These are phyloP conservation scores for Amphiprion percula DNA, from an alignment of 2,113 vertebrate genomes.

Conservation along the genomic window DNA sequence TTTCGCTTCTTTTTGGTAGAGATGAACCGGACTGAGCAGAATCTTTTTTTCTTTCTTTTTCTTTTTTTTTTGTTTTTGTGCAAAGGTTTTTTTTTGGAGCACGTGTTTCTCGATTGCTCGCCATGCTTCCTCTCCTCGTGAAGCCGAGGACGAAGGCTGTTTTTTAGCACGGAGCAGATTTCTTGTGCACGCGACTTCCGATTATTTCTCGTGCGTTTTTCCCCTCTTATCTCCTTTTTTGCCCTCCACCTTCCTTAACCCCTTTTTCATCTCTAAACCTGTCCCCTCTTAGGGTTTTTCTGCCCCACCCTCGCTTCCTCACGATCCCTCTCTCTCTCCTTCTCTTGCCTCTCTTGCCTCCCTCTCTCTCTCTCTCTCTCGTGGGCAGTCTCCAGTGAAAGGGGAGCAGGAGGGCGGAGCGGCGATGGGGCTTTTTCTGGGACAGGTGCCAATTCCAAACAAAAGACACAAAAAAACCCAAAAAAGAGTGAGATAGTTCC, in stretches of 20 bases:
- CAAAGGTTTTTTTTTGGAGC: constrained; percentile 14
- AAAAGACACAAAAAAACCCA: constrained; percentile 91
- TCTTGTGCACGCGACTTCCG: constrained; percentile 48
- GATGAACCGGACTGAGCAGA: constrained; percentile 43
- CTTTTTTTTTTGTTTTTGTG: not conserved
- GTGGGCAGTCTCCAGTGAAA: constrained; percentile 81
- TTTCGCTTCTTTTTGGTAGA: constrained; percentile 26
- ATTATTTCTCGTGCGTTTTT: constrained; percentile 60
- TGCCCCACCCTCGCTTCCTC: constrained; percentile 74
- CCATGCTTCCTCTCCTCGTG: constrained; percentile 41
- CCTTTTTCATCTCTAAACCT: constrained; percentile 67
- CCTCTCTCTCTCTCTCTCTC: constrained; percentile 60
- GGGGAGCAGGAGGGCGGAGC: constrained; percentile 87
- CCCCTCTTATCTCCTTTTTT: constrained; percentile 59
- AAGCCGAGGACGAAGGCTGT: constrained; percentile 61
- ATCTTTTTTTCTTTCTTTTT: constrained; percentile 2
- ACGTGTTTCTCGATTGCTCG: constrained; percentile 46
- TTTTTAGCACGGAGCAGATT: not conserved
- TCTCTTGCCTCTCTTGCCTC: constrained; percentile 35
- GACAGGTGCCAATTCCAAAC: constrained; percentile 94
- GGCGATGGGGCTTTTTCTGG: constrained; percentile 88
- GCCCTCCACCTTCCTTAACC: constrained; percentile 58
- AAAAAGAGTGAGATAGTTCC: constrained; percentile 82
- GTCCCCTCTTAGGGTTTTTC: constrained; percentile 64
- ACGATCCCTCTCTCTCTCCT: constrained; percentile 18